Conservation (phyloP, 2,888 invertebrate genomes). For the Pammene aurita region DNA sequence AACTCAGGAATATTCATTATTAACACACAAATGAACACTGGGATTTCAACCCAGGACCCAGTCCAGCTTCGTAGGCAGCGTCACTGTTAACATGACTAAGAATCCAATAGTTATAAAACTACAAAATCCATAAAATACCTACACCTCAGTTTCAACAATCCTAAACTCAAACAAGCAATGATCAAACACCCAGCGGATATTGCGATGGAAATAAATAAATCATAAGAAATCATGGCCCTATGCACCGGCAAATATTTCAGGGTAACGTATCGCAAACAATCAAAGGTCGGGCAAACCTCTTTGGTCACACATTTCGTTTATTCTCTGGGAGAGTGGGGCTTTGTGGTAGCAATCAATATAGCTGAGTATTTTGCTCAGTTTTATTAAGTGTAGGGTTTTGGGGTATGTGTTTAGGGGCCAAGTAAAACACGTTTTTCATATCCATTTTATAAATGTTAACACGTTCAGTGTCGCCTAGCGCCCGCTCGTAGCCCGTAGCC, state of each 20-base stretch:
- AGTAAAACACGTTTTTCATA: neutral
- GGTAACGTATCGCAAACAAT: slow-evolving; percentile 67
- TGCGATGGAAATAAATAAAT: slow-evolving; percentile 56
- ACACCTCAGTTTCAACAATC: neutral
- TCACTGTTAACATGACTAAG: too few species aligned
- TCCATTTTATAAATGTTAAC: neutral
- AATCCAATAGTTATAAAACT: too few species aligned
- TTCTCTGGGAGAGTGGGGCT: slow-evolving; percentile 61
- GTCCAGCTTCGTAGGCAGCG: too few species aligned
- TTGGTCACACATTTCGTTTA: slow-evolving; percentile 65
- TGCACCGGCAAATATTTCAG: slow-evolving; percentile 50
- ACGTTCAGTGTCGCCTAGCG: too few species aligned
- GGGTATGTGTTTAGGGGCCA: slow-evolving; percentile 7
- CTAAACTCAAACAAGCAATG: neutral
- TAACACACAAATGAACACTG: too few species aligned
- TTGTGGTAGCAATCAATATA: slow-evolving; percentile 64
- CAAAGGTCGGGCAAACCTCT: slow-evolving; percentile 69
- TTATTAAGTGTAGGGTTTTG: slow-evolving; percentile 16
- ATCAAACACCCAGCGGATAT: slow-evolving; percentile 14
- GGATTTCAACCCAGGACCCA: too few species aligned
- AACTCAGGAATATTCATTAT: too few species aligned
- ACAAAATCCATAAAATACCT: neutral
- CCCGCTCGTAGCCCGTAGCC: too few species aligned
- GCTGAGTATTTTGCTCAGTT: slow-evolving; percentile 44
- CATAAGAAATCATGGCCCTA: slow-evolving; percentile 45